Evolutionary conservation across 1,140 invertebrate species (phyloP).

Genomic region (Stegodyphus mimosarum): DNA sequence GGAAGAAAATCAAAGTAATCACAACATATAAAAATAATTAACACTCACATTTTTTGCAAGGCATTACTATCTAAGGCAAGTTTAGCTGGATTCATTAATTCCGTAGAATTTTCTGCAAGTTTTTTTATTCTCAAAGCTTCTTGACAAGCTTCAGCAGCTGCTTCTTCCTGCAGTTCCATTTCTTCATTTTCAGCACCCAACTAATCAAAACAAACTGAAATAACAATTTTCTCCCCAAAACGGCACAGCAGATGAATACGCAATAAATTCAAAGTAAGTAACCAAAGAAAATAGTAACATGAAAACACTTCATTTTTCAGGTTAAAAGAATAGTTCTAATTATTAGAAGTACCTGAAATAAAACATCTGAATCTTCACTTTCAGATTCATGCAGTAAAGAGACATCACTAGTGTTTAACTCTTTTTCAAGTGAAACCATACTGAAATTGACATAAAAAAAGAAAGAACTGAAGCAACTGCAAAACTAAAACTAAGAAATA

Average conservation of each 20-base stretch:
- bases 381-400: slow-evolving; percentile 56
- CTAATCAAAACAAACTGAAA: not conserved
- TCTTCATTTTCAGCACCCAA: slow-evolving; percentile 47
- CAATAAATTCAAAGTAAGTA: too few species aligned
- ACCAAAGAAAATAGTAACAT: not conserved
- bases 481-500: not conserved
- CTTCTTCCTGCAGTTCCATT: slow-evolving; percentile 50
- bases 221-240: too few species aligned
- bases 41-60: not conserved
- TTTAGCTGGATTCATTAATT: slow-evolving; percentile 49
- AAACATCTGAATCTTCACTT: slow-evolving; percentile 48
- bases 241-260: too few species aligned
- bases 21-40: too few species aligned
- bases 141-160: slow-evolving; percentile 9
- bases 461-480: not conserved
- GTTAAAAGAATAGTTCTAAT: not conserved
- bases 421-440: slow-evolving; percentile 43
- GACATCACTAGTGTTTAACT: slow-evolving; percentile 47
- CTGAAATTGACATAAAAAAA: slow-evolving; percentile 38
- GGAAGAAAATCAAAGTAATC: too few species aligned
- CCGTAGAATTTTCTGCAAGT: slow-evolving; percentile 47
- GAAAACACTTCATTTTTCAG: not conserved
- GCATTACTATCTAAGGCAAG: slow-evolving; percentile 16
- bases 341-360: slow-evolving; percentile 31
- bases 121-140: slow-evolving; percentile 43